A percentile compares a stretch with the other conserved stretches of the same genome.
Conservation (phyloP, 2,113 vertebrate genomes). For the Myiagra hebetior region DNA sequence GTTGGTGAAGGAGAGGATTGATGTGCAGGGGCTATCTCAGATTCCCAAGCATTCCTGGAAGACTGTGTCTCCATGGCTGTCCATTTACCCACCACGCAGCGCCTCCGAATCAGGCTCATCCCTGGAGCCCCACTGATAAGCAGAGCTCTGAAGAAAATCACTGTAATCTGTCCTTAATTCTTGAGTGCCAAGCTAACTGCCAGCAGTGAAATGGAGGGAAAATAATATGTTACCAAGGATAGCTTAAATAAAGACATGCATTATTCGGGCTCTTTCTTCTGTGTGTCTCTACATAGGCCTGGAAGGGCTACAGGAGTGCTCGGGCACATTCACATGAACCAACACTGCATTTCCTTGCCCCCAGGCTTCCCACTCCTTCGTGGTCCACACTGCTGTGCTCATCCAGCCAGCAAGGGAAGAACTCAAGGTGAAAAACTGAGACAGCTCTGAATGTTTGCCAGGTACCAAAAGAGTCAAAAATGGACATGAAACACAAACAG, state of each 20-base stretch:
- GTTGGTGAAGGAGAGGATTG: not conserved
- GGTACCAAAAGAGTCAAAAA: not conserved
- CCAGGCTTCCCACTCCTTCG: not conserved
- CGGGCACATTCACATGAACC: not conserved
- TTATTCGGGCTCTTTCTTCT: not conserved
- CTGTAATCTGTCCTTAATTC: slow-evolving; percentile 62
- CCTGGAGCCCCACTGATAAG: slow-evolving; percentile 43
- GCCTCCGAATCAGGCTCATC: not conserved
- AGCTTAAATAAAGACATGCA: slow-evolving; percentile 44
- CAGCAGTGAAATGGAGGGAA: slow-evolving; percentile 39
- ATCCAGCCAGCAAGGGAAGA: not conserved
- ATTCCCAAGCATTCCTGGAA: not conserved
- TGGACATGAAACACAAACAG: not conserved
- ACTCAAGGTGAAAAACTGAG: slow-evolving; percentile 4
- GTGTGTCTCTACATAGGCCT: not conserved
- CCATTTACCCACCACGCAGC: not conserved
- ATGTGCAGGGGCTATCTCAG: not conserved
- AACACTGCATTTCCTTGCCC: not conserved
- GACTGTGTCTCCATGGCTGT: not conserved
- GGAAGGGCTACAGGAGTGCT: not conserved
- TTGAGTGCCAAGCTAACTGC: slow-evolving; percentile 32
- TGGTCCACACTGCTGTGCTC: not conserved
- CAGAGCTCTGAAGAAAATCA: slow-evolving; percentile 52
- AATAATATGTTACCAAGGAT: slow-evolving; percentile 49
- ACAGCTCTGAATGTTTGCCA: not conserved